Base-by-base conservation (phyloP, 2,113 vertebrate genomes). In the Solea senegalensis region DNA sequence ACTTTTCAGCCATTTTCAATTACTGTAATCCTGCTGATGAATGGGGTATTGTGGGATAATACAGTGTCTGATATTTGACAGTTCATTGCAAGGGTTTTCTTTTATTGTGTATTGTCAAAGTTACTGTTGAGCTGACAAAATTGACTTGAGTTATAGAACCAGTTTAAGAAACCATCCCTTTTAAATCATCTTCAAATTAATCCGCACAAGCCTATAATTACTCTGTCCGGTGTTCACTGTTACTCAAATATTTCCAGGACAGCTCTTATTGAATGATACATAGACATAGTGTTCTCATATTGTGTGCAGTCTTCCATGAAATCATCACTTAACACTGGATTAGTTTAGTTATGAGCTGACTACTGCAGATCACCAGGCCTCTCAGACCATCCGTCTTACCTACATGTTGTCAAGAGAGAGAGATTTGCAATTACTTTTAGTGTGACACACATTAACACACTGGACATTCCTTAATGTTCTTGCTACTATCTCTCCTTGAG, bases 1-100 rank as follows among this genome's bases (percentile, higher is more conserved):
- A 69, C 54, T 45, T 61, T 76, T 75, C 48, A 51, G 8, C 34
- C 34, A 34, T 81, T 83, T 89, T 81, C 69, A 85, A 76, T 76
- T 55, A 80, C 59, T 67, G 41, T 81, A 83, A 83, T 78, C 64
- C 76, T 64, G 26, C 59, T 67, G 61, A 16, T 74, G 51, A 77
- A 63, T 21, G 27, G 66, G n/a, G 15, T 84, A 78, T 72, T 43
- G 58, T 56, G 7, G 66, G 59, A 69, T 69, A 66, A 56, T 75
- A 54, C 49, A 65, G 16, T 51, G 43, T 68, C 57, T 78, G 69
- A 67, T 66, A 60, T 75, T 44, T 83, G 68, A 68, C 65, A 65
- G 39, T 41, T 41, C 49, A n/a, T 48, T 64, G 48, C 43, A 63
- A 21, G 21, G 48, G 51, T 72, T 85, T 74, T 52, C 39, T 65